These are phyloP conservation scores for Dione juno DNA, from an alignment of 2,888 invertebrate genomes.

Conservation along the genomic window DNA sequence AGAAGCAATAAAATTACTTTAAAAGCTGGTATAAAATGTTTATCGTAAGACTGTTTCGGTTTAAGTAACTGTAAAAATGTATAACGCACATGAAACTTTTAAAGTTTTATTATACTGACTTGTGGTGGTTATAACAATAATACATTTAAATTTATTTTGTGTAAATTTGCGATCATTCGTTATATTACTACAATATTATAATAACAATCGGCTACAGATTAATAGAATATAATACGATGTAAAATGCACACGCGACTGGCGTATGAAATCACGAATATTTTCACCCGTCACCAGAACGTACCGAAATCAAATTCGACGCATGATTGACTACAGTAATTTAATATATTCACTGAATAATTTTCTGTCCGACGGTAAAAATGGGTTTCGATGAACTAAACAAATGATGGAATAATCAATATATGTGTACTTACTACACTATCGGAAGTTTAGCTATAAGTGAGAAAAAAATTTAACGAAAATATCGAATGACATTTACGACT, in stretches of 20 bases:
- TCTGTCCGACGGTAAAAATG: slow-evolving; percentile 19
- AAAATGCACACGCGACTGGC: slow-evolving; percentile 38
- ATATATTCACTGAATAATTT: slow-evolving; percentile 41
- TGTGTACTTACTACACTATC: neutral
- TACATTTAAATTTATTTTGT: too few relatives aligned
- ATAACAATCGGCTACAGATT: slow-evolving; percentile 20
- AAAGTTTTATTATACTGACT: neutral
- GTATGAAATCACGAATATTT: slow-evolving; percentile 47
- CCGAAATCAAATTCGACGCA: slow-evolving; percentile 39
- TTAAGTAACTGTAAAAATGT: slow-evolving; percentile 21
- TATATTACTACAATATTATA: slow-evolving; percentile 2
- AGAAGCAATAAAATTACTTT: slow-evolving; percentile 30
- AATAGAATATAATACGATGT: slow-evolving; percentile 20
- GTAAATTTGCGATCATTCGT: neutral
- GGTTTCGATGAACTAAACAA: slow-evolving; percentile 17
- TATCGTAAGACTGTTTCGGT: slow-evolving; percentile 27
- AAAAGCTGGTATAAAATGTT: slow-evolving; percentile 30
- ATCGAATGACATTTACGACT: too few relatives aligned
- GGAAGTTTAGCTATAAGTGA: too few relatives aligned
- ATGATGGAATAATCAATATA: neutral
- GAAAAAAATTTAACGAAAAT: too few relatives aligned
- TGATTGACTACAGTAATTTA: slow-evolving; percentile 40
- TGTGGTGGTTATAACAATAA: neutral
- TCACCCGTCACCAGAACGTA: slow-evolving; percentile 41
- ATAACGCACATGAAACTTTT: slow-evolving; percentile 2